phyloP scores from a whole-genome alignment of 53 echinoderm and acorn worm species.

The Temnopleurus reevesii region DNA sequence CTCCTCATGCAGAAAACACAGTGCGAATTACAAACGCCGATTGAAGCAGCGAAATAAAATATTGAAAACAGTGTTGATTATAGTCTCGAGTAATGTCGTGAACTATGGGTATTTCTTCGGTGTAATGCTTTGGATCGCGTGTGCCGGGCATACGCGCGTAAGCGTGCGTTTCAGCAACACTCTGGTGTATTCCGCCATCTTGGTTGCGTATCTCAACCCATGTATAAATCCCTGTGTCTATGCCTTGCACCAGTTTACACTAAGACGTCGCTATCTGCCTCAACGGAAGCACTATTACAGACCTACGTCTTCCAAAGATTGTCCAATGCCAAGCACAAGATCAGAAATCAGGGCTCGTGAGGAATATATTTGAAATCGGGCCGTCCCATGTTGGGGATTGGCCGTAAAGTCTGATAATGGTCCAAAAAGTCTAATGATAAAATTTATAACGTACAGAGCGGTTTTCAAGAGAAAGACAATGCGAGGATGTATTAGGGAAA shows the following conservation, averaged over 20 bases:
- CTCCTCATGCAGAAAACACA: background rate
- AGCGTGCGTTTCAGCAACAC: background rate
- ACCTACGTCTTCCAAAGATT: background rate
- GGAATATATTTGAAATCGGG: too few relatives aligned
- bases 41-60: slow-evolving; percentile 18
- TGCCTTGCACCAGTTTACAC: background rate
- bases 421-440: too few relatives aligned
- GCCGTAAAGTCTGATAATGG: too few relatives aligned
- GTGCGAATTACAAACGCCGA: background rate
- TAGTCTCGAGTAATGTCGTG: background rate
- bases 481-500: too few relatives aligned
- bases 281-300: background rate
- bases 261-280: background rate
- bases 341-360: slow-evolving; percentile 12
- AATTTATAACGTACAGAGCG: too few relatives aligned
- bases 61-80: background rate
- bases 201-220: slow-evolving; percentile 4
- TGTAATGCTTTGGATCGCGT: background rate
- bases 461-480: too few relatives aligned
- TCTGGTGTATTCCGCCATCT: slow-evolving; percentile 11
- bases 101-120: slow-evolving; percentile 20
- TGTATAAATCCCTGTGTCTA: slow-evolving; percentile 26
- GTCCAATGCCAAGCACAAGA: background rate
- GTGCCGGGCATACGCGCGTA: background rate
- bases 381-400: too few relatives aligned